Conservation (phyloP, 2,888 invertebrate genomes). For the Pollenia angustigena region DNA sequence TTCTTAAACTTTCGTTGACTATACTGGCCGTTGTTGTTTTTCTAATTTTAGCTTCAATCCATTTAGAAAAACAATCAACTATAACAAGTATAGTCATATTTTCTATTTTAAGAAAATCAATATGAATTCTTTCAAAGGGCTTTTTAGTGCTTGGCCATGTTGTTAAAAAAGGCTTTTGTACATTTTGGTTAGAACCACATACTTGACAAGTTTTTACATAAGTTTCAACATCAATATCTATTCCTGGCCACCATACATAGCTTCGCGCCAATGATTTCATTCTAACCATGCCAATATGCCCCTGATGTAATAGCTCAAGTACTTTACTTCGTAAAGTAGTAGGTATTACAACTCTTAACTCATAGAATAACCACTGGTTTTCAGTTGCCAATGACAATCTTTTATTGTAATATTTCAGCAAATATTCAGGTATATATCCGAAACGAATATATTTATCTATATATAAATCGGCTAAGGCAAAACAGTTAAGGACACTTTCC, state of each 20-base stretch:
- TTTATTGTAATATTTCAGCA: conserved; percentile 36
- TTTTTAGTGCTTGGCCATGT: conserved; percentile 30
- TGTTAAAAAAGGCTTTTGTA: conserved; percentile 34
- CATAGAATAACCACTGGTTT: conserved; percentile 63
- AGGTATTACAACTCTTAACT: conserved; percentile 72
- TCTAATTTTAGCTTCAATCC: conserved; percentile 33
- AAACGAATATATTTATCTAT: conserved; percentile 23
- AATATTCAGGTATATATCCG: conserved; percentile 47
- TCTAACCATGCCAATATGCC: conserved; percentile 77
- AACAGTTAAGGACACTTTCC: no score
- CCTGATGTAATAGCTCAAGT: conserved; percentile 73
- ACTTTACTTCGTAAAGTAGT: conserved; percentile 50
- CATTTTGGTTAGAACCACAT: conserved; percentile 34
- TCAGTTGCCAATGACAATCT: conserved; percentile 51
- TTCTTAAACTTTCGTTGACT: conserved; percentile 15
- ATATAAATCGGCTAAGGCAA: no score
- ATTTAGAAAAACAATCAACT: conserved; percentile 40
- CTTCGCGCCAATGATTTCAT: conserved; percentile 77
- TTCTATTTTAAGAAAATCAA: conserved; percentile 16
- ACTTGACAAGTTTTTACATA: conserved; percentile 63
- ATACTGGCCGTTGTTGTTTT: conserved; percentile 12
- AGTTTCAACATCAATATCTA: conserved; percentile 77
- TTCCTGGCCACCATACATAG: conserved; percentile 78
- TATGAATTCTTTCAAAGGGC: conserved; percentile 68
- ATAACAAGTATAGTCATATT: conserved; percentile 18